Base-by-base conservation (phyloP, 2,888 invertebrate genomes). In the Sarcophaga variegata region DNA sequence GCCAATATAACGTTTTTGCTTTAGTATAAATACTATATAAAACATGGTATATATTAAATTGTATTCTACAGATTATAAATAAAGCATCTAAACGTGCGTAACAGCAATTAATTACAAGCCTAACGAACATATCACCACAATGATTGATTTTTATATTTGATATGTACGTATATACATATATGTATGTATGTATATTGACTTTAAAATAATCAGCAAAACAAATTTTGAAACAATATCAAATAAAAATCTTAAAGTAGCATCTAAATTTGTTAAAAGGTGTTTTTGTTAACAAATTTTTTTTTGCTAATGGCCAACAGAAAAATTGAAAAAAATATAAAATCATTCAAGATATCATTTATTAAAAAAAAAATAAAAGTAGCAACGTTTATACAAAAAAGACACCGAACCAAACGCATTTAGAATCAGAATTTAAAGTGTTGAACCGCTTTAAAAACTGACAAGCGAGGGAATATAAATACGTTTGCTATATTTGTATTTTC, bases 31-130 rank as follows among this genome's bases (percentile, higher is more conserved):
- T 59, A 71, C 10, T n/a, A 63, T 69, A 70, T 37, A 54, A 49
- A 47, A 70, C 37, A 37, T 37, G 75, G 45, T 70, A 22, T 64
- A 81, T 45, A 63, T 25, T 27, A 62, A 71, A 69, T 37, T 47
- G 45, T 75, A 79, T 63, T 78, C 69, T 77, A 14, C 74, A 78
- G 75, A 14, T 14, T 54, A 77, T 25, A 22, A 83, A 75, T 62
- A 76, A 27, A 76, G 47, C 74, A 80, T 62, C 71, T 83, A 64
- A 77, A 82, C 80, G 86, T 79, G 81, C 81, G 83, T 86, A 86
- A 84, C 88, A 84, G 27, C 86, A 86, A 88, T 86, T 88, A 88
- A 88, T 88, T 86, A 84, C 74, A 88, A 84, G 83, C 88, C 82
- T 83, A 88, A 81, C 87, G 76, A 84, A 87, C 81, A 84, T 72